Percentiles rank a stretch among this genome's conserved stretches.
phyloP scores from a whole-genome alignment of 2,797 vertebrate genomes.

The Malacoctenus gilli region DNA sequence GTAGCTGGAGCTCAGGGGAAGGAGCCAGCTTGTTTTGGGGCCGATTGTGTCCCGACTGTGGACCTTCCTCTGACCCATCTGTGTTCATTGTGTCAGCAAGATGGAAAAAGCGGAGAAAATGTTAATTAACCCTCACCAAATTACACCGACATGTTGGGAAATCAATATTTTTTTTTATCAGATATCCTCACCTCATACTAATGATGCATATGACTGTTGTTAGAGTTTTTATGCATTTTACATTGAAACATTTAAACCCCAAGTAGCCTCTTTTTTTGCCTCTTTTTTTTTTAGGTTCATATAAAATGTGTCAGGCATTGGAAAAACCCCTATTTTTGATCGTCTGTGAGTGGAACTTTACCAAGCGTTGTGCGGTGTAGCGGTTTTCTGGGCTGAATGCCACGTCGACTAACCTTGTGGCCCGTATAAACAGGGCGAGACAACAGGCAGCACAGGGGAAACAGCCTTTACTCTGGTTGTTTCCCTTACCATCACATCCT shows the following conservation, averaged over 20 bases:
- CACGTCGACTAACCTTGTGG: slow-evolving; percentile 59
- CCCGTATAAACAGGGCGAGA: slow-evolving; percentile 60
- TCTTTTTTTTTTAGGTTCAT: no score
- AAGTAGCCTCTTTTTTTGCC: neutral
- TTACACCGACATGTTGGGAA: slow-evolving; percentile 59
- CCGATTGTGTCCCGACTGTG: slow-evolving; percentile 62
- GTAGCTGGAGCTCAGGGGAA: slow-evolving; percentile 42
- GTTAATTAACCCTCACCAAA: slow-evolving; percentile 77
- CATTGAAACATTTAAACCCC: neutral
- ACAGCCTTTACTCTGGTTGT: slow-evolving; percentile 63
- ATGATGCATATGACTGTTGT: slow-evolving; percentile 45
- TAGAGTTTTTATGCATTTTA: no score
- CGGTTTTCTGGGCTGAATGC: slow-evolving; percentile 62
- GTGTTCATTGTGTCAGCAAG: slow-evolving; percentile 70
- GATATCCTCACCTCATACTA: slow-evolving; percentile 46
- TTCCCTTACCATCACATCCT: slow-evolving; percentile 65
- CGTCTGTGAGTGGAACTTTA: slow-evolving; percentile 26
- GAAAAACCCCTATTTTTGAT: slow-evolving; percentile 15
- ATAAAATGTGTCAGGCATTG: neutral
- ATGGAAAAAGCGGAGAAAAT: slow-evolving; percentile 47
- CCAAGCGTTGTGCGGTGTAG: slow-evolving; percentile 31
- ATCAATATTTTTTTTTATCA: slow-evolving; percentile 63
- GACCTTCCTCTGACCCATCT: slow-evolving; percentile 64
- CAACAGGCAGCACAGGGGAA: slow-evolving; percentile 63
- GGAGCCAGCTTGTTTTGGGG: slow-evolving; percentile 55